Evolutionary conservation across 2,888 invertebrate species (phyloP).

Genomic region (Cantharis rufa): DNA sequence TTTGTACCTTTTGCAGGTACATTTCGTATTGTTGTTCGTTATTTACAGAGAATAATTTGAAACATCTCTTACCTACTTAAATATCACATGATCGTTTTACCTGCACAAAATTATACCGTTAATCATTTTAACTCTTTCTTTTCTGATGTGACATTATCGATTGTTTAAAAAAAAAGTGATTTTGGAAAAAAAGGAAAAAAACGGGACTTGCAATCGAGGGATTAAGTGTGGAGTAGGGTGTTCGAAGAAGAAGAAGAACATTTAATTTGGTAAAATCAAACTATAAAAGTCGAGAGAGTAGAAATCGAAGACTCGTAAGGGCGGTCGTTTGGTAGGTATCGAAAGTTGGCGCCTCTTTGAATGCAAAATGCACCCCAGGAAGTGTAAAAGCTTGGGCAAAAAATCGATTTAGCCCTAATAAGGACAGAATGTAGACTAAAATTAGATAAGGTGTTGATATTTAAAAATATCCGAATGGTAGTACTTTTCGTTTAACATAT

Average conservation of each 20-base stretch:
- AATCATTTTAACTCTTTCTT: neutral
- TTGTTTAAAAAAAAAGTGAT: neutral
- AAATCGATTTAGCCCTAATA: neutral
- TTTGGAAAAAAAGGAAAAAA: neutral
- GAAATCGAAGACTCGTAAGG: slow-evolving; percentile 21
- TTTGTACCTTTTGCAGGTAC: slow-evolving; percentile 23
- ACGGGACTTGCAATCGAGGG: neutral
- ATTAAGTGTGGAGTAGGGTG: neutral
- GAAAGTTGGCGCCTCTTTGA: slow-evolving; percentile 26
- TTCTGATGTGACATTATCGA: neutral
- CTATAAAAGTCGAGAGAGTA: slow-evolving; percentile 20
- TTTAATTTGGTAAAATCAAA: neutral
- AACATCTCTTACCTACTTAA: slow-evolving; percentile 9
- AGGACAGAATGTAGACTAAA: neutral
- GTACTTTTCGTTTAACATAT: neutral
- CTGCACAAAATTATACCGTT: slow-evolving; percentile 1
- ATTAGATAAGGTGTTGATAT: neutral
- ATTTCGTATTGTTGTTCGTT: slow-evolving; percentile 17
- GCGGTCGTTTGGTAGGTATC: slow-evolving; percentile 14
- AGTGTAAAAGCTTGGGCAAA: slow-evolving; percentile 18
- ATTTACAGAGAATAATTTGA: slow-evolving; percentile 11
- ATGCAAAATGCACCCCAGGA: slow-evolving; percentile 27
- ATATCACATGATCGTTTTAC: slow-evolving; percentile 19
- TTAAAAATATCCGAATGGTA: neutral
- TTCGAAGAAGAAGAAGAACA: too few relatives aligned